Base-by-base conservation (phyloP, 2,797 vertebrate genomes). In the Poecile montanus region DNA sequence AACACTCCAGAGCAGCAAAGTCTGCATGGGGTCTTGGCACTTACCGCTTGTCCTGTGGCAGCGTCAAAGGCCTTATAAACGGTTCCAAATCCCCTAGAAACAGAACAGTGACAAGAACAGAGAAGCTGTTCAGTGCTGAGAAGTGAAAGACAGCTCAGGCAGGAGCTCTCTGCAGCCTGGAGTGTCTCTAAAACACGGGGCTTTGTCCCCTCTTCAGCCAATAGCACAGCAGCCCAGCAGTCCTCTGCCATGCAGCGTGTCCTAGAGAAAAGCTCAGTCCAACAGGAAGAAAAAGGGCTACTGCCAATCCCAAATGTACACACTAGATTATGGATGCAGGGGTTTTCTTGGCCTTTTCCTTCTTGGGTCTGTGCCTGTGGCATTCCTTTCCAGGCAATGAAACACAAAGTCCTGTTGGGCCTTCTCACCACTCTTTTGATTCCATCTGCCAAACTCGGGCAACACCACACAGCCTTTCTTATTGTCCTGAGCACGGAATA, bases 341-440 rank as follows among this genome's bases (percentile, higher is more conserved):
- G 5, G 0, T 20, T n/a, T 57, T 9, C 27, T 27, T 9, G 0
- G 11, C 22, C 34, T 48, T 32, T 14, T 32, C 11, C 23, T 57
- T 22, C 20, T 21, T 9, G 4, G 19, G 20, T n/a, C 42, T n/a
- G 11, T 34, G 38, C 9, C 1, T 26, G n/a, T 36, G 10, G 6
- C 7, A 1, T 45, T 40, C 42, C 21, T 45, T 45, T 26, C 10
- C 40, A 45, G 21, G 17, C 40, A 32, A 13, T 16, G 50, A 56
- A 54, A 45, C 16, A 25, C 61, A 78, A 21, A 12, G 21, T 54
- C n/a, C 50, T 66, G 21, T 4, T 32, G 26, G 51, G 27, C 50
- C 21, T 36, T 38, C 40, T 36, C 61, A 32, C 10, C 0, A 0
- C 40, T 21, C 40, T 56, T 26, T 38, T 38, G 6, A 32, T 45